Evolutionary conservation across 92 coral and sea anemone genomes (phyloP).

Genomic region (Palythoa caribaeorum): DNA sequence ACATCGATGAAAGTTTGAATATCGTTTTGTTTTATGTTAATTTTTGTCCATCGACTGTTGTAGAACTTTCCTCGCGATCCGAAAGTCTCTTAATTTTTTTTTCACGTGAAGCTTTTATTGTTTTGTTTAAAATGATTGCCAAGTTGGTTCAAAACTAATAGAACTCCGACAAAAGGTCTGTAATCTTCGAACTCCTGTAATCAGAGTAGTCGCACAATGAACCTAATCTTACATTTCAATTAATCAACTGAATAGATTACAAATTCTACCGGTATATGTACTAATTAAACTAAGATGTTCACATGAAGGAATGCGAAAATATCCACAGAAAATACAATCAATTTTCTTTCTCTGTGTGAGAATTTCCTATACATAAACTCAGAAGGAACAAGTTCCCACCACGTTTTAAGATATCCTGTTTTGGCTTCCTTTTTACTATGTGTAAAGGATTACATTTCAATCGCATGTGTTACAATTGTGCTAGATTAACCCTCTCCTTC

Average conservation of each 20-base stretch:
- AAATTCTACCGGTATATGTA: background rate
- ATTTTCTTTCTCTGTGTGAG: background rate
- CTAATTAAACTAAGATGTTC: background rate
- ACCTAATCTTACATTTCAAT: background rate
- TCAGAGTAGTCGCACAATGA: background rate
- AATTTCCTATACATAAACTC: background rate
- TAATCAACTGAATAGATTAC: background rate
- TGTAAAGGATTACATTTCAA: background rate
- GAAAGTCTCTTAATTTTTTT: too few relatives aligned
- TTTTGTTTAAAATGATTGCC: background rate
- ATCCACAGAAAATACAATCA: background rate
- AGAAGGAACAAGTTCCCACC: background rate
- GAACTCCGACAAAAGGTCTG: background rate
- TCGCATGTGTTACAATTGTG: background rate
- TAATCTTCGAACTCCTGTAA: background rate
- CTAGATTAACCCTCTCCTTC: background rate
- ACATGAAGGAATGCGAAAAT: background rate
- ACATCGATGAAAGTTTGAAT: too few relatives aligned
- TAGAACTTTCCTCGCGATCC: too few relatives aligned
- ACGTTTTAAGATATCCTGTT: background rate
- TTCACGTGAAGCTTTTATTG: too few relatives aligned
- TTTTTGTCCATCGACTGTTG: too few relatives aligned
- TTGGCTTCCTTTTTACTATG: background rate
- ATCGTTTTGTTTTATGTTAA: too few relatives aligned
- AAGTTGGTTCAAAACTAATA: background rate